These are phyloP conservation scores for Thunnus albacares DNA, from an alignment of 2,797 vertebrate genomes.

Conservation along the genomic window DNA sequence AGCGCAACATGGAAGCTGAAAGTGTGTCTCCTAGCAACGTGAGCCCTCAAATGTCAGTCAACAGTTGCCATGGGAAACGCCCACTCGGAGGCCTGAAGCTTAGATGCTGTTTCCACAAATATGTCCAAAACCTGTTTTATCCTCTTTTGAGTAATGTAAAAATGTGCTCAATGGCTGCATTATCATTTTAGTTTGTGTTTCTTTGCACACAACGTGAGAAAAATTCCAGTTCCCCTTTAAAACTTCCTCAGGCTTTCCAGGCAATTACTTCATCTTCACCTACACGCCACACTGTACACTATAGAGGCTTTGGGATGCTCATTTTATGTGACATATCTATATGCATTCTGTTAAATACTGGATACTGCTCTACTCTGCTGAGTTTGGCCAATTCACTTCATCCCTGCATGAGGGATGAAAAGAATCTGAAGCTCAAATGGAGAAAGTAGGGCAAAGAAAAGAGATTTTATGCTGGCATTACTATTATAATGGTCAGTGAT, in stretches of 20 bases:
- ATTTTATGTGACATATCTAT: constrained; percentile 35
- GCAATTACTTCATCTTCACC: constrained; percentile 33
- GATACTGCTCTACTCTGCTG: constrained; percentile 28
- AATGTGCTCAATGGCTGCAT: not conserved
- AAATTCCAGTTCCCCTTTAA: not conserved
- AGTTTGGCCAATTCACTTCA: constrained; percentile 34
- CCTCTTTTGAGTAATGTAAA: not conserved
- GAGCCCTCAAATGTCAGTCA: too few relatives aligned
- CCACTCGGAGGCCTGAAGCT: too few relatives aligned
- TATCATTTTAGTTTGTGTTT: not conserved
- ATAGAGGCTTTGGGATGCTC: constrained; percentile 22
- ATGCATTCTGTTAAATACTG: constrained; percentile 33
- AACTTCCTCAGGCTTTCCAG: not conserved
- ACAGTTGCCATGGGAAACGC: too few relatives aligned
- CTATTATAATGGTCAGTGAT: constrained; percentile 58
- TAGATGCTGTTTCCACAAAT: too few relatives aligned
- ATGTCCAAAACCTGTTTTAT: too few relatives aligned
- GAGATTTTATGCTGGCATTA: constrained; percentile 49
- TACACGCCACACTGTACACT: constrained; percentile 3
- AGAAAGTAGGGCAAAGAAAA: constrained; percentile 60
- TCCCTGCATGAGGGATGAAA: constrained; percentile 42
- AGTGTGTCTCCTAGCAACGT: too few relatives aligned
- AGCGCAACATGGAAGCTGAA: too few relatives aligned
- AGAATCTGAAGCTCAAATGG: constrained; percentile 45
- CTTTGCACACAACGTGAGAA: not conserved